These are phyloP conservation scores for Ceramica pisi DNA, from an alignment of 2,888 invertebrate species.

Conservation along the genomic window DNA sequence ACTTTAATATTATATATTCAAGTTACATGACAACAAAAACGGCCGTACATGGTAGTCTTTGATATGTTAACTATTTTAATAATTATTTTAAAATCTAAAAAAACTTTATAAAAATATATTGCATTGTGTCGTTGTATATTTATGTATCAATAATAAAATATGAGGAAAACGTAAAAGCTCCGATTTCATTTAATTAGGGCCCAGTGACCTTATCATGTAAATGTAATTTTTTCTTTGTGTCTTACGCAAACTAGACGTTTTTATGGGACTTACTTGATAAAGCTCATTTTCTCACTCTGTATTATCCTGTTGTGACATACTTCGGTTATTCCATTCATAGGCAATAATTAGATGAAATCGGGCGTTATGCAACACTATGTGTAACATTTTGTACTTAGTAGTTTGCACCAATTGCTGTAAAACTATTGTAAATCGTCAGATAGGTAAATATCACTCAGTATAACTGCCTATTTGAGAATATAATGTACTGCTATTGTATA, in stretches of 20 bases:
- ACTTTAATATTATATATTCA: slow-evolving; percentile 78
- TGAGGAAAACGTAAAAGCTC: slow-evolving; percentile 67
- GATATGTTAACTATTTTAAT: slow-evolving; percentile 79
- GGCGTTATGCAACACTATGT: slow-evolving; percentile 45
- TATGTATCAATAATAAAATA: slow-evolving; percentile 79
- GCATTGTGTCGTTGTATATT: slow-evolving; percentile 86
- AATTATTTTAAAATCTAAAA: slow-evolving; percentile 77
- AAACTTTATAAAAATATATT: slow-evolving; percentile 85
- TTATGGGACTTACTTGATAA: slow-evolving; percentile 47
- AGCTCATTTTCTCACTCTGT: slow-evolving; percentile 16
- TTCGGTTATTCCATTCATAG: slow-evolving; percentile 3
- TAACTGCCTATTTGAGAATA: slow-evolving; percentile 80
- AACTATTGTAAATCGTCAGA: slow-evolving; percentile 69
- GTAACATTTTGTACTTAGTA: slow-evolving; percentile 79
- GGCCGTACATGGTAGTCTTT: slow-evolving; percentile 77
- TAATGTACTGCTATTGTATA: slow-evolving; percentile 81
- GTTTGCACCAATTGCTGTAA: slow-evolving; percentile 73
- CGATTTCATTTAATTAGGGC: slow-evolving; percentile 64
- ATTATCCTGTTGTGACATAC: slow-evolving; percentile 33
- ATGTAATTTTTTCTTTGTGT: slow-evolving; percentile 54
- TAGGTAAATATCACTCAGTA: slow-evolving; percentile 76
- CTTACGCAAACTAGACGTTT: slow-evolving; percentile 32
- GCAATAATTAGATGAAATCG: slow-evolving; percentile 53
- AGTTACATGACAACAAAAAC: slow-evolving; percentile 75
- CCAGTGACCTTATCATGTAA: slow-evolving; percentile 45